Evolutionary conservation across 2,797 vertebrate genomes (phyloP), one percentile per base, ranked within the genome.

Genomic region (Channa striata): DNA sequence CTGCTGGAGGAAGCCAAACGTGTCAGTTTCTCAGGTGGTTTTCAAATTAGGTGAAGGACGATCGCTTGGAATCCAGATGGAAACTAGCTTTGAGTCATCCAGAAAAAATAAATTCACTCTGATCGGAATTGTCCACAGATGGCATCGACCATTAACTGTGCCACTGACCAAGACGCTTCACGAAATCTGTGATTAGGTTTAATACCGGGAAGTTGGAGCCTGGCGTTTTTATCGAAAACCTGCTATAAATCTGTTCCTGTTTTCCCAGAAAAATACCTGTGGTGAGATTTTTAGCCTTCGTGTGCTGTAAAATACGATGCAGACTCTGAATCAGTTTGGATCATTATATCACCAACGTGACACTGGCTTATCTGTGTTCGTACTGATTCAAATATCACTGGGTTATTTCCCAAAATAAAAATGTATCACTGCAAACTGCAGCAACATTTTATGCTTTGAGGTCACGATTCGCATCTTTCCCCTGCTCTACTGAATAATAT

Each of bases 221-320:
- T 52, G 42, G 34, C 34, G 47, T 53, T 59, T 59, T 21, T 48
- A 6, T 21, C 6, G n/a, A 33, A 39, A 36, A 14, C 23, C 42
- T 34, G 39, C 33, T 37, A 58, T n/a, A 51, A 51, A 63, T 39
- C 46, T 46, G 42, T 39, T 54, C 52, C 63, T 7, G 36, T 57
- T 40, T 58, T 8, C 50, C 47, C 9, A 36, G 53, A 46, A 40
- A 54, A 44, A 54, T 65, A 44, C 19, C 62, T 54, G 40, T 3
- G 50, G 62, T 64, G 14, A 8, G 49, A 33, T 10, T 25, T 39
- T 20, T 39, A 39, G 19, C 34, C 9, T 25, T 23, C 13, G 21
- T 25, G 3, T 17, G 25, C 25, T 17, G 4, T 2, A 14, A 17
- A 17, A 51, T 51, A 8, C 8, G 7, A n/a, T 36, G 17, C 12